phyloP scores from a whole-genome alignment of 2,113 vertebrate species.

The Brachypodius melanocephalos region DNA sequence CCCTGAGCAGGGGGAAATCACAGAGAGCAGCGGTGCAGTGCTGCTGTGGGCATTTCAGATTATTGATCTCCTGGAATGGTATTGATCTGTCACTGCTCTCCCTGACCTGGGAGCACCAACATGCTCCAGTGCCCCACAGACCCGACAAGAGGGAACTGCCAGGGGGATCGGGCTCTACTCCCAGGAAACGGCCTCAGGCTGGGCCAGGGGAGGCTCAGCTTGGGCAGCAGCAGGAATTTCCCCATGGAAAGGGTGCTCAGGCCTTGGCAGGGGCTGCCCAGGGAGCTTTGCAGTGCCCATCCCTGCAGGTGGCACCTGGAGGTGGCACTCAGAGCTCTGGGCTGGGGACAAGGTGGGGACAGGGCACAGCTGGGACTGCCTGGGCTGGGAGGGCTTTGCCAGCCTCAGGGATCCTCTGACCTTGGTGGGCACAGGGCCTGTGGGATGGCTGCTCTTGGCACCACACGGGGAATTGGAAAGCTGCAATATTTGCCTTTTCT shows the following conservation, averaged over 20 bases:
- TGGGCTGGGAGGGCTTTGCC: neutral
- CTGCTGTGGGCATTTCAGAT: neutral
- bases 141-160: neutral
- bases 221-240: neutral
- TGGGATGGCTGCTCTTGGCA: neutral
- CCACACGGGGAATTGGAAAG: neutral
- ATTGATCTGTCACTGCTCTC: neutral
- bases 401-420: neutral
- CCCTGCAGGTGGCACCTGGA: neutral
- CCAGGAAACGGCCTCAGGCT: neutral
- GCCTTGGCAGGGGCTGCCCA: neutral
- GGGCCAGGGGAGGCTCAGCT: neutral
- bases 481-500: neutral
- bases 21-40: neutral
- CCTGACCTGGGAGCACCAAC: neutral
- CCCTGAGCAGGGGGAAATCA: neutral
- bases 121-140: neutral
- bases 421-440: neutral
- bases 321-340: neutral
- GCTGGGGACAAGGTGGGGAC: neutral
- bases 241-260: neutral
- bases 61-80: neutral
- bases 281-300: neutral
- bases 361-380: accelerated
- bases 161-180: too few relatives aligned